Percentiles rank a stretch among this genome's conserved stretches.
phyloP scores from a whole-genome alignment of 1,140 invertebrate genomes.

The Caenorhabditis elegans region WBcel235 BX284606.5:9767501-9768000 shows the following conservation, averaged over 20 bases:
- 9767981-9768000: background rate
- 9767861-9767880: conserved; percentile 31
- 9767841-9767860: background rate
- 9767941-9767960: background rate
- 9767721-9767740: too few species aligned
- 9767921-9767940: conserved; percentile 3
- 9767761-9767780: background rate
- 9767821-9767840: background rate
- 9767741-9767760: background rate
- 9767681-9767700: background rate
- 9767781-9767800: background rate
- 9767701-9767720: too few species aligned
- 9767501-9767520: too few species aligned
- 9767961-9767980: conserved; percentile 9
- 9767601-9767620: background rate
- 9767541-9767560: background rate
- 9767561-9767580: background rate
- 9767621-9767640: background rate
- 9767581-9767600: background rate
- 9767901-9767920: background rate
- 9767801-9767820: conserved; percentile 8
- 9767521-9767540: too few species aligned
- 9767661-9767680: too few species aligned
- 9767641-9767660: too few species aligned
- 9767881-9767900: conserved; percentile 9